These are phyloP conservation scores for Hassar affinis DNA, from an alignment of 2,113 vertebrate genomes.

Conservation along the genomic window DNA sequence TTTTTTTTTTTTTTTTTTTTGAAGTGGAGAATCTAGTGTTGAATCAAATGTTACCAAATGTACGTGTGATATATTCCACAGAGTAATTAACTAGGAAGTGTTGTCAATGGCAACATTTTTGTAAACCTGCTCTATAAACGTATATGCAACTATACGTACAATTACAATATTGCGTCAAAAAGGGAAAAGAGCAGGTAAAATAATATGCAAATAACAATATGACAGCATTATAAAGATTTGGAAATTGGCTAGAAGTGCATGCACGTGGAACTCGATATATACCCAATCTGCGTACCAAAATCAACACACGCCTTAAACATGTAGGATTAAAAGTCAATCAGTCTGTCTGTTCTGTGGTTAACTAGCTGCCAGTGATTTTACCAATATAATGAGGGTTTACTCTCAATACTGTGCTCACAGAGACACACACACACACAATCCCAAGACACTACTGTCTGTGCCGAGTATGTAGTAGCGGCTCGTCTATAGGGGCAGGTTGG, in stretches of 20 bases:
- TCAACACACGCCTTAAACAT: conserved; percentile 44
- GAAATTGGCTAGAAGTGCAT: background rate
- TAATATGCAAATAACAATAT: conserved; percentile 5
- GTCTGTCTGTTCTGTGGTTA: conserved; percentile 10
- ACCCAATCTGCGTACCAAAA: conserved; percentile 9
- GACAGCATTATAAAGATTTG: background rate
- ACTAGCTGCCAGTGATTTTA: conserved; percentile 9
- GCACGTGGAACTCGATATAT: too few relatives aligned
- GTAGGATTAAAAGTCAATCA: conserved; percentile 11
- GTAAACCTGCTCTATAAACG: background rate
- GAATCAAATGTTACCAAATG: background rate
- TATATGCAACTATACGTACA: conserved; percentile 23
- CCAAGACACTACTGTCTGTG: conserved; percentile 20
- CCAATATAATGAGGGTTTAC: conserved; percentile 23
- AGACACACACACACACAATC: background rate
- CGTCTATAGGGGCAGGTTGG: background rate
- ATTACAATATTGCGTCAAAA: conserved; percentile 2
- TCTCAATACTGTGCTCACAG: conserved; percentile 40
- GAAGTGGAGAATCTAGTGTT: background rate
- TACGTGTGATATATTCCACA: conserved; percentile 16
- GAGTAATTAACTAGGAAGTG: conserved; percentile 19
- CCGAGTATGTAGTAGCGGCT: background rate
- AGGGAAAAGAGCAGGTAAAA: background rate
- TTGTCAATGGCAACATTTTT: conserved; percentile 2
- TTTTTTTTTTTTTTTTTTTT: background rate